Percentiles rank a stretch among this genome's conserved stretches.
phyloP scores from a whole-genome alignment of 2,797 vertebrate species.

The Liparis tanakae region DNA sequence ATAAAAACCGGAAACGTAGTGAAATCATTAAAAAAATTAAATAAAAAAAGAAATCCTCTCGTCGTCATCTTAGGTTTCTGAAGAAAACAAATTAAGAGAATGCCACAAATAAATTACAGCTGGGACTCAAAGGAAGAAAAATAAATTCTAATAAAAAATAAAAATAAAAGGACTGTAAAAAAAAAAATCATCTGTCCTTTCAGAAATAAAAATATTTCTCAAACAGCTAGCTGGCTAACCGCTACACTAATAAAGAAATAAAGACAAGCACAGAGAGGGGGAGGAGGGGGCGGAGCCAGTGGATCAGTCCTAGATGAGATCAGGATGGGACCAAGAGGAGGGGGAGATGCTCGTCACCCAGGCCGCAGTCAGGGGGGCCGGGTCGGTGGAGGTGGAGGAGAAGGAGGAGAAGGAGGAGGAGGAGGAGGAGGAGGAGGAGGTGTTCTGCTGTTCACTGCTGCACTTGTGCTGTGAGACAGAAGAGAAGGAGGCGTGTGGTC shows the following conservation, averaged over 20 bases:
- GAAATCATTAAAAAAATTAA: slow-evolving; percentile 56
- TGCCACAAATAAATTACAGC: slow-evolving; percentile 82
- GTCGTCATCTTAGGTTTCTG: slow-evolving; percentile 71
- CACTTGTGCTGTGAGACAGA: slow-evolving; percentile 98
- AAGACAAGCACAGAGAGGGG: slow-evolving; percentile 68
- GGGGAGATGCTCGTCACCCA: slow-evolving; percentile 75
- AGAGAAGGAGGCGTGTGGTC: slow-evolving; percentile 79
- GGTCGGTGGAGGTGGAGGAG: slow-evolving; percentile 89
- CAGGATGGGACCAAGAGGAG: slow-evolving; percentile 25
- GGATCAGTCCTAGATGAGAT: slow-evolving; percentile 38
- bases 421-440: slow-evolving; percentile 80
- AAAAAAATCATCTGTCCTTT: slow-evolving; percentile 59
- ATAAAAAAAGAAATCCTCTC: slow-evolving; percentile 55
- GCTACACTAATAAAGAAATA: slow-evolving; percentile 75
- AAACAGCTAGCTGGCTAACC: slow-evolving; percentile 73
- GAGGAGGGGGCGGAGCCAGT: slow-evolving; percentile 39
- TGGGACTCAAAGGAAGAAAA: slow-evolving; percentile 54
- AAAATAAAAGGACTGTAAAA: slow-evolving; percentile 31
- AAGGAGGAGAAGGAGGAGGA: slow-evolving; percentile 84
- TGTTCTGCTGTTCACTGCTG: slow-evolving; percentile 89
- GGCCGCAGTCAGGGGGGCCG: slow-evolving; percentile 91
- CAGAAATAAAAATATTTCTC: slow-evolving; percentile 60
- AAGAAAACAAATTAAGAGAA: slow-evolving; percentile 60
- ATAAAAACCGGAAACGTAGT: slow-evolving; percentile 66
- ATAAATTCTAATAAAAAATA: slow-evolving; percentile 41